Base-by-base conservation (phyloP, 2,888 invertebrate species). In the Euplexia lucipara region DNA sequence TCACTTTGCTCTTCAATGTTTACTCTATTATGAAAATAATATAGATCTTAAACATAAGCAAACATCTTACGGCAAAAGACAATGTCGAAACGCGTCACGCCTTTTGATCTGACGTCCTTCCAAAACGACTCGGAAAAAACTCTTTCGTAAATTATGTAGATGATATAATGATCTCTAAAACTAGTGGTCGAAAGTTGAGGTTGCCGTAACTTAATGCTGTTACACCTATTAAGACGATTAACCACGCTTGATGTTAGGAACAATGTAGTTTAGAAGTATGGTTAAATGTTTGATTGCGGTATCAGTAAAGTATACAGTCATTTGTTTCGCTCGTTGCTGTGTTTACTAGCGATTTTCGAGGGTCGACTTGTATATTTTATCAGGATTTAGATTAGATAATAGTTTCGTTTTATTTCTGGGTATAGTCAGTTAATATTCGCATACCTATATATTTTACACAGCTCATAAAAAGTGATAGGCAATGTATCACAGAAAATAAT, bases 151-250 rank as follows among this genome's bases (percentile, higher is more conserved):
- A 86, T 59, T 64, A 60, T 59, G 26, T 65, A 22, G 60, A 70
- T 70, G 61, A 65, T 51, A 87, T 75, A 75, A 73, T 83, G 47
- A 53, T 79, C 87, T 78, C 59, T 89, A 88, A 68, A 32, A 12
- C 67, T 18, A 68, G 30, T 8, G 16, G 0, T 3, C 44, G 58
- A 88, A 82, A 81, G 81, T 71, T 26, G 16, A 85, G 42, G 75
- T 78, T 88, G 26, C 51, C 34, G n/a, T 66, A 75, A 63, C 75
- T 65, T 37, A 66, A 42, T 74, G 63, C 73, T 81, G 90, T 89
- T 90, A 88, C 88, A 89, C 83, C 85, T 75, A 88, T 92, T 92
- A 91, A 84, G 82, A 82, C 78, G 88, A 90, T 92, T 92, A 89
- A 89, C 89, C 79, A 92, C 88, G 92, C 90, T 91, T 85, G 87